These are phyloP conservation scores for Dicaeum eximium DNA, from an alignment of 2,113 vertebrate genomes.

Conservation along the genomic window DNA sequence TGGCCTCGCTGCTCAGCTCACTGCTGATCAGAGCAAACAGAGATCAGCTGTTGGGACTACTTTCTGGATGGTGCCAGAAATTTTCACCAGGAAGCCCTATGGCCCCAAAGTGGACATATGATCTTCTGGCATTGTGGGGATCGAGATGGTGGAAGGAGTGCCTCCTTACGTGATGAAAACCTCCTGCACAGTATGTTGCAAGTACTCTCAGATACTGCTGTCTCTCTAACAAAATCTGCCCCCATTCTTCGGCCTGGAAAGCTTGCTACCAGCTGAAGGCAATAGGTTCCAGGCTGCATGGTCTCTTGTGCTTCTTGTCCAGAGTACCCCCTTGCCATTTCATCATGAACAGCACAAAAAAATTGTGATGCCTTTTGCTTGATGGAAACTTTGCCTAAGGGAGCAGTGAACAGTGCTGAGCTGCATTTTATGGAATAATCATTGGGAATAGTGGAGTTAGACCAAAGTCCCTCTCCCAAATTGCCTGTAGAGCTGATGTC, in stretches of 20 bases:
- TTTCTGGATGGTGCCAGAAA: slow-evolving; percentile 97
- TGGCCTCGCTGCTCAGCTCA: slow-evolving; percentile 96
- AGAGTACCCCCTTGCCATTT: not conserved
- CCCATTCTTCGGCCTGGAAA: not conserved
- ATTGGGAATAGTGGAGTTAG: not conserved
- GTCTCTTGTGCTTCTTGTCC: not conserved
- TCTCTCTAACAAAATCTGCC: not conserved
- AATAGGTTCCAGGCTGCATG: rapidly evolving
- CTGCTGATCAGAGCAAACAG: slow-evolving; percentile 93
- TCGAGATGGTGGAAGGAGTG: not conserved
- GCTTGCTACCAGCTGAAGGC: not conserved
- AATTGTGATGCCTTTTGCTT: not conserved
- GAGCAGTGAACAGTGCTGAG: not conserved
- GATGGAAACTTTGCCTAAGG: not conserved
- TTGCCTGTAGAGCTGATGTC: not conserved
- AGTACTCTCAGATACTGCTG: not conserved
- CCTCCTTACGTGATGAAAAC: not conserved
- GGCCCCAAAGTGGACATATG: slow-evolving; percentile 73
- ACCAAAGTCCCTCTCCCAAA: not conserved
- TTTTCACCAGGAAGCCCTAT: slow-evolving; percentile 92
- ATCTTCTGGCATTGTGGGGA: not conserved
- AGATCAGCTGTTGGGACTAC: slow-evolving; percentile 96
- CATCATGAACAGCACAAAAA: not conserved
- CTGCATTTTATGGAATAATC: not conserved
- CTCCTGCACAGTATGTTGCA: not conserved